Evolutionary conservation across 2,888 invertebrate genomes (phyloP), one percentile per base, ranked within the genome.

Genomic region (Phrixothrix hirtus): DNA sequence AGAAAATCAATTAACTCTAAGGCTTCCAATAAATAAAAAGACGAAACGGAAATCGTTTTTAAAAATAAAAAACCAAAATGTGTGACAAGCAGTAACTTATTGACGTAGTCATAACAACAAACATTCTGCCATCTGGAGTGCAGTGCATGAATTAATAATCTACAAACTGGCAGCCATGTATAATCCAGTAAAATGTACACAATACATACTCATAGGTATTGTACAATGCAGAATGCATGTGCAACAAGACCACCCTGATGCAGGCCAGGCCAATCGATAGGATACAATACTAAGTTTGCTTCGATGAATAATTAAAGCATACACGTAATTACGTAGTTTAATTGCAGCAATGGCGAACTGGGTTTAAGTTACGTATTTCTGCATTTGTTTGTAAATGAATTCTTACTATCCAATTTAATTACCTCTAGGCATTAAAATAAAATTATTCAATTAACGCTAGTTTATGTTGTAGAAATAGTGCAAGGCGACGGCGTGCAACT

Each of bases 251-350:
- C 67, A 68, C 70, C 68, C 67, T 59, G 67, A 63, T 68, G 65
- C 67, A 66, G 66, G 60, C 63, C 67, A 66, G 66, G 60, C 63
- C 68, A 71, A 69, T 70, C 69, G 69, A 68, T 68, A 66, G 63
- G 25, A 65, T 68, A 67, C 69, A 69, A 70, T 69, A 68, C 68
- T 68, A 66, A 67, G 68, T 70, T 68, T 68, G 69, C 64, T 67
- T 60, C 61, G 60, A 65, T 68, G 68, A 70, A 70, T 70, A 66
- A 70, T 68, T 69, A 65, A 70, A 66, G 60, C 58, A 60, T 63
- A 64, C 66, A 64, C 63, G 65, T 68, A 68, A 66, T 67, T 67
- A 64, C 64, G 55, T 62, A 63, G 61, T 60, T 61, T 63, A 63
- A 64, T 59, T 51, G 54, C 58, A 46, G 46, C 35, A 46, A 45